Percentiles rank a stretch among this genome's conserved stretches.
These are phyloP conservation scores for Aricia artaxerxes DNA, from an alignment of 2,888 invertebrate genomes.

Conservation along the genomic window DNA sequence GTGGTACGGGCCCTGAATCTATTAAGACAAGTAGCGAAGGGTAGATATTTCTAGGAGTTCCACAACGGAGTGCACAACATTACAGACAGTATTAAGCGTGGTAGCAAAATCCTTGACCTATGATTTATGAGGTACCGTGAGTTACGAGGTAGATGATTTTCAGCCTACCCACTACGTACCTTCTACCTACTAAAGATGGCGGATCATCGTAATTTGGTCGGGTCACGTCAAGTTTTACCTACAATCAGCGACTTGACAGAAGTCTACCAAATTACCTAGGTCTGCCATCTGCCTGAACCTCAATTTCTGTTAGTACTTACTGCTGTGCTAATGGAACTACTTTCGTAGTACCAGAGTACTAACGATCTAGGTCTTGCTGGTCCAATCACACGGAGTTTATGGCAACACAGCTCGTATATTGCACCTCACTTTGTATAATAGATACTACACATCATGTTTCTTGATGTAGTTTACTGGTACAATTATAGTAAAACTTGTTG, in stretches of 20 bases:
- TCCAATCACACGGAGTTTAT: conserved; percentile 40
- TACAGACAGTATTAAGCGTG: neutral
- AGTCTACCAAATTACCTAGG: neutral
- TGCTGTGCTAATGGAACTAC: neutral
- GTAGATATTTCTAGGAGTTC: neutral
- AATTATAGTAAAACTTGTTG: neutral
- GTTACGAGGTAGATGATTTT: neutral
- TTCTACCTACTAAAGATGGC: neutral
- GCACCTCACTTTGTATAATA: neutral
- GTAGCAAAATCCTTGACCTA: neutral
- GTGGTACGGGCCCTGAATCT: no score
- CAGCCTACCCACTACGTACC: neutral
- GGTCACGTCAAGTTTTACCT: neutral
- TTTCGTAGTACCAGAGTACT: neutral
- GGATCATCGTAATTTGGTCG: neutral
- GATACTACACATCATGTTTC: neutral
- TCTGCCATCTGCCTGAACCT: no score
- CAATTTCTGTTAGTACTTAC: neutral
- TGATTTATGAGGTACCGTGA: neutral
- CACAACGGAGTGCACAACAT: neutral
- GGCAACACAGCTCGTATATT: conserved; percentile 41
- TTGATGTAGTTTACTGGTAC: neutral
- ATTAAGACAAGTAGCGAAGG: no score
- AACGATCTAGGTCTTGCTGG: conserved; percentile 33
- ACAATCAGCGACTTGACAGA: neutral